Percentiles rank a stretch among this genome's conserved stretches.
Conservation (phyloP, 2,797 vertebrate genomes). For the Gymnoscopelus microlampas region DNA sequence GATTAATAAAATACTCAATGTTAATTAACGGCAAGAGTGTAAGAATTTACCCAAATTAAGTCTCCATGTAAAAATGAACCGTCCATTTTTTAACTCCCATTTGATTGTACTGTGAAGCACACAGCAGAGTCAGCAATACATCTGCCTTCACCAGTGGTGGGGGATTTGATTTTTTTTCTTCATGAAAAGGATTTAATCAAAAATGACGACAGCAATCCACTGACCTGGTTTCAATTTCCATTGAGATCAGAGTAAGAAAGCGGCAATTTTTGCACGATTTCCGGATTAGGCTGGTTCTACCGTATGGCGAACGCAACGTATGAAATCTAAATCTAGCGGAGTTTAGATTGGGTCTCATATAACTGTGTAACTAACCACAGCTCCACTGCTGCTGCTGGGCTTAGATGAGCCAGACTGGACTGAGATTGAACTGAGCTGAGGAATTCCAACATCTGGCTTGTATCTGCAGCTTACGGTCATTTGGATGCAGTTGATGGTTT, state of each 20-base stretch:
- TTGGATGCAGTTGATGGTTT: conserved; percentile 86
- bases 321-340: conserved; percentile 27
- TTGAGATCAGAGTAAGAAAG: conserved; percentile 34
- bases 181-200: conserved; percentile 50
- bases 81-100: too few relatives aligned
- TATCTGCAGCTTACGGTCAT: conserved; percentile 87
- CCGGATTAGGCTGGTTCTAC: conserved; percentile 32
- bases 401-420: conserved; percentile 80
- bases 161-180: conserved; percentile 8
- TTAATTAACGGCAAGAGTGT: too few relatives aligned
- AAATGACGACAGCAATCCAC: conserved; percentile 45
- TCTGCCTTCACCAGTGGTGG: conserved; percentile 49
- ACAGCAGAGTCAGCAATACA: conserved; percentile 52
- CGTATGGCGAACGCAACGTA: conserved; percentile 25
- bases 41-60: too few relatives aligned
- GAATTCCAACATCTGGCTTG: conserved; percentile 90
- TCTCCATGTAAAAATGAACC: too few relatives aligned
- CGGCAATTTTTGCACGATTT: conserved; percentile 26
- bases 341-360: conserved; percentile 51
- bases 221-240: conserved; percentile 60
- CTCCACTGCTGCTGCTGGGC: conserved; percentile 69
- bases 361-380: conserved; percentile 48
- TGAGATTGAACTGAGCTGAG: conserved; percentile 79
- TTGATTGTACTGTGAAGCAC: not conserved
- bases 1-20: too few relatives aligned